Base-by-base conservation (phyloP, 2,797 vertebrate species). In the Cossypha heuglini region DNA sequence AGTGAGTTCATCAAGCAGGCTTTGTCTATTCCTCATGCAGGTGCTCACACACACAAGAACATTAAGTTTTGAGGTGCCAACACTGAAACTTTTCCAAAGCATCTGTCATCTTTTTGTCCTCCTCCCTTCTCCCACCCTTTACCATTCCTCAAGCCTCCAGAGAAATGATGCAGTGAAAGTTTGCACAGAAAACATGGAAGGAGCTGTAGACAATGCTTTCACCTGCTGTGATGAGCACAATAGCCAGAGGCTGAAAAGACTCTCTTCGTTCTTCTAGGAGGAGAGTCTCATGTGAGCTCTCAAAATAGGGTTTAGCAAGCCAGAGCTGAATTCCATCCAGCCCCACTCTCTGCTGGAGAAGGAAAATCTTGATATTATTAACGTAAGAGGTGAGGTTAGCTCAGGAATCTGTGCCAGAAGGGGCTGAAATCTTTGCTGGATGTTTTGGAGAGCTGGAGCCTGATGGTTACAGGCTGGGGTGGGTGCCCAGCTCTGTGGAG, bases 351-450 rank as follows among this genome's bases (percentile, higher is more conserved):
- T 83, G 57, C 74, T 90, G 83, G 88, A 96, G 86, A 95, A 85
- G 86, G 83, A 67, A 96, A 95, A 97, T 94, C 64, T 90, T 67
- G 69, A 77, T 84, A 76, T 55, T 84, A 84, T 93, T 92, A 96
- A 93, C 5, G 2, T 79, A 92, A 94, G 90, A 80, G 83, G 91
- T 94, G 91, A 94, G 52, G 93, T 96, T 94, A 90, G 64, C 84
- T 48, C 35, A 31, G 77, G 57, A 93, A n/a, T 13, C 21, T 1
- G 7, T 82, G 83, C 76, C 80, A 93, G 85, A 61, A 84, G 64
- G 82, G 79, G 64, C 86, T 93, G 93, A 87, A 84, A 51, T 88
- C 94, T 69, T 88, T 64, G 77, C 54, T 90, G 74, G 29, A 67
- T 52, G 0, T 59, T 79, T 45, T 77, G 61, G 54, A 86, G 74